phyloP scores from a whole-genome alignment of 2,113 vertebrate species.

The Accipiter virgatus region DNA sequence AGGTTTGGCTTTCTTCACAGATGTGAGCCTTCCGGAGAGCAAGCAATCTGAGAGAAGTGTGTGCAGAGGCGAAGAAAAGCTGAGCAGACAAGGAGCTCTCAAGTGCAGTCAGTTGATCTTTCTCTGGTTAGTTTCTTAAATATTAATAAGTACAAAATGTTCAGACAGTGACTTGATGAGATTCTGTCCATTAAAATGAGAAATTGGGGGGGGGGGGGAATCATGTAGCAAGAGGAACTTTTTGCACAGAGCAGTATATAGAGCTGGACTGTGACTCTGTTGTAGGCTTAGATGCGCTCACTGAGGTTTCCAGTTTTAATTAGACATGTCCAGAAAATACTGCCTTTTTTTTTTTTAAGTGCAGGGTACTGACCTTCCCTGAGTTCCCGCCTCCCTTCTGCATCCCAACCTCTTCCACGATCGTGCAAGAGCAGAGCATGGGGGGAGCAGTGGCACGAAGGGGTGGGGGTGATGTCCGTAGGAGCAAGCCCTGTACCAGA shows the following conservation, averaged over 20 bases:
- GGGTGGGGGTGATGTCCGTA: background rate
- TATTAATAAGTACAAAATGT: constrained; percentile 58
- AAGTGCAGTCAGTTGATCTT: background rate
- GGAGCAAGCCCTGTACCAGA: fast-evolving
- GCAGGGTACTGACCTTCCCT: fast-evolving
- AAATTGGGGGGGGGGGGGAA: background rate
- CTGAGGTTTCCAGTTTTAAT: background rate
- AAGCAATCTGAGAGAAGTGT: background rate
- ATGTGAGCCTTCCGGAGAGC: background rate
- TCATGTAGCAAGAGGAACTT: background rate
- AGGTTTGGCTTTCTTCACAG: background rate
- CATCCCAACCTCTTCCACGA: background rate
- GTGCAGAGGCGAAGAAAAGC: background rate
- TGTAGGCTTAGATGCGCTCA: background rate
- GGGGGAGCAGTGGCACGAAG: background rate
- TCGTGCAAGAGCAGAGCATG: background rate
- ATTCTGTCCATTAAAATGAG: background rate
- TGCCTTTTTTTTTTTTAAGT: background rate
- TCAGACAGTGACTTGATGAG: background rate
- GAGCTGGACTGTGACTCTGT: background rate
- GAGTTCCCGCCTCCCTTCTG: background rate
- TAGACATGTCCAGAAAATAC: background rate
- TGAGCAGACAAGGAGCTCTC: background rate
- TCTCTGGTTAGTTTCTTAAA: constrained; percentile 26
- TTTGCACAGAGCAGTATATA: background rate